Percentiles rank a stretch among this genome's conserved stretches.
These are phyloP conservation scores for Pilophorus perplexus DNA, from an alignment of 2,888 invertebrate genomes.

Conservation along the genomic window DNA sequence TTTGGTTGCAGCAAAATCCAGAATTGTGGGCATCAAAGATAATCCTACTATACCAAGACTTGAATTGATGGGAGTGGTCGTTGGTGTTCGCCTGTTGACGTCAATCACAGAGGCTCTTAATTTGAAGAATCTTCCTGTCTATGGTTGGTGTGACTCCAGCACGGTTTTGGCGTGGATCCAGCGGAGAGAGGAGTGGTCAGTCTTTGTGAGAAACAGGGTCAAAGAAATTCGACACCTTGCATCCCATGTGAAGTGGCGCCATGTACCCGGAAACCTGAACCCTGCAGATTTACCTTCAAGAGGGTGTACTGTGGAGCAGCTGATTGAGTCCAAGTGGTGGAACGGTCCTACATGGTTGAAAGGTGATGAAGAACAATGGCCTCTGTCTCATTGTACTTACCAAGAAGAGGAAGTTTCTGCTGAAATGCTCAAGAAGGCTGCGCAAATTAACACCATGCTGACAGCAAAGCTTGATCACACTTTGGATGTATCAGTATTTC, in stretches of 20 bases:
- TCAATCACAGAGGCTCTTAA: constrained; percentile 16
- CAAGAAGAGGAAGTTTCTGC: too few relatives aligned
- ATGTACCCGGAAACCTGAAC: constrained; percentile 50
- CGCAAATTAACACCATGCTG: too few relatives aligned
- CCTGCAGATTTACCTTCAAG: constrained; percentile 51
- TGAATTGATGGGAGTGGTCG: constrained; percentile 50
- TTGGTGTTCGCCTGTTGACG: constrained; percentile 47
- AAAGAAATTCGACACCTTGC: constrained; percentile 49
- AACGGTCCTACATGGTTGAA: constrained; percentile 49
- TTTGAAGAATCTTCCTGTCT: constrained; percentile 28
- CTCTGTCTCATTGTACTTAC: too few relatives aligned
- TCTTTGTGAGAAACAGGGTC: constrained; percentile 50
- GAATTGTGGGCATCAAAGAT: constrained; percentile 49
- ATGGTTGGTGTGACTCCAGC: constrained; percentile 50
- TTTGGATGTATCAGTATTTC: background rate
- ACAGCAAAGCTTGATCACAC: too few relatives aligned
- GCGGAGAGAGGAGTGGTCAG: constrained; percentile 47
- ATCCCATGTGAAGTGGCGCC: constrained; percentile 47
- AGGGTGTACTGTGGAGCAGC: too few relatives aligned
- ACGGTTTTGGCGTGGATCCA: constrained; percentile 49
- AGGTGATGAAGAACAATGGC: constrained; percentile 46
- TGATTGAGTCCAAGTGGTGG: too few relatives aligned
- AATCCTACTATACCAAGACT: constrained; percentile 50
- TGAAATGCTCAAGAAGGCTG: too few relatives aligned
- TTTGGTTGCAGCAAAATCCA: constrained; percentile 48